These are phyloP conservation scores for Temnothorax nylanderi DNA, from an alignment of 1,140 invertebrate species.

Conservation along the genomic window DNA sequence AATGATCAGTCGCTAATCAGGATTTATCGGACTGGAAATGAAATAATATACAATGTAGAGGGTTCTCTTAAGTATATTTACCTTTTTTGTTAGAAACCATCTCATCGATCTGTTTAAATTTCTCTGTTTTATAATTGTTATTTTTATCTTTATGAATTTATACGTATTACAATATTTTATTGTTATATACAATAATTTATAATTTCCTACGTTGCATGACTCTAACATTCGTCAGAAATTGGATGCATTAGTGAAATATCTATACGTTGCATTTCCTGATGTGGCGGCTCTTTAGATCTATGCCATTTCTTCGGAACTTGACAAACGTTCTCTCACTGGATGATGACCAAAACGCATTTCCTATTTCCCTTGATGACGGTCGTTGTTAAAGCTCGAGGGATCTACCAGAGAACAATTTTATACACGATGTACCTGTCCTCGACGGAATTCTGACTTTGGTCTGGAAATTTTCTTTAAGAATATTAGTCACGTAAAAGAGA, in stretches of 20 bases:
- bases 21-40: conserved; percentile 2
- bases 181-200: background rate
- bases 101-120: background rate
- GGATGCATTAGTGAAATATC: background rate
- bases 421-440: conserved; percentile 67
- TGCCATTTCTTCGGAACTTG: background rate
- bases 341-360: conserved; percentile 41
- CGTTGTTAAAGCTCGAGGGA: conserved; percentile 36
- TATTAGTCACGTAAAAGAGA: background rate
- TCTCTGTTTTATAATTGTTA: background rate
- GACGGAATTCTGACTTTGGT: conserved; percentile 42
- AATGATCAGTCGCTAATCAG: conserved; percentile 49
- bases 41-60: background rate
- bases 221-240: background rate
- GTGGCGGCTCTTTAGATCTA: background rate
- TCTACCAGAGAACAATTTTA: conserved; percentile 60
- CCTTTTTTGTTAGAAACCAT: background rate
- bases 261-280: background rate
- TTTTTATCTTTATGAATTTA: background rate
- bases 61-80: background rate
- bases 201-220: background rate
- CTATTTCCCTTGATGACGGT: conserved; percentile 48
- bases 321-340: background rate
- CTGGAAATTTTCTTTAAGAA: conserved; percentile 29
- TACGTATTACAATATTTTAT: background rate